Evolutionary conservation across 2,888 invertebrate genomes (phyloP), one percentile per base, ranked within the genome.

Genomic region (Globia sparganii): DNA sequence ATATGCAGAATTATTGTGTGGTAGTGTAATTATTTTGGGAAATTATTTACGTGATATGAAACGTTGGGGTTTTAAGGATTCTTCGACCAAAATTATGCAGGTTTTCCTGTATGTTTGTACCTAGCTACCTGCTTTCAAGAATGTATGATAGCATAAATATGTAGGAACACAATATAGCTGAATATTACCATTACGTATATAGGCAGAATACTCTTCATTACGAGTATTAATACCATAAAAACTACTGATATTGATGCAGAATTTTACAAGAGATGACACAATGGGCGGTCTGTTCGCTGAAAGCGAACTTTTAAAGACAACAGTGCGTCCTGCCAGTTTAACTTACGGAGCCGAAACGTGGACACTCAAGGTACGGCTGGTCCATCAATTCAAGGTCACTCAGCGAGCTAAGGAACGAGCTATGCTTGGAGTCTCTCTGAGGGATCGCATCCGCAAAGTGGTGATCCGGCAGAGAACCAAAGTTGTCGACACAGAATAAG

Each of bases 1-100:
- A 13, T n/a, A 40, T 72, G n/a, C 34, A 56, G 11, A 67, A 28
- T 58, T 53, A 58, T 46, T 61, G 25, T 69, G 9, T 69, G 68
- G 40, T 31, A 28, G 34, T 34, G 58, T 65, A 2, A 58, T 78
- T 78, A 68, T 68, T 72, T 61, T 53, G 3, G 4, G 11, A 61
- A 58, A 40, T n/a, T 53, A 59, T 58, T 34, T n/a, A 15, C 28
- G 18, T 53, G 21, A 5, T 34, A 72, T 58, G 72, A 28, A 53
- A 69, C 25, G 21, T 9, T 25, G 25, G 4, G 18, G 6, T 56
- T 71, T 65, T 40, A 15, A n/a, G 25, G 2, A 9, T 6, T 4
- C 18, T 25, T 5, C 5, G 15, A 31, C 4, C 21, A n/a, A n/a
- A 46, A 25, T 15, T 31, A 31, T 21, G 66, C 6, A 34, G 25